phyloP scores from a whole-genome alignment of 2,797 vertebrate genomes.

The Hoplostethus mediterraneus region DNA sequence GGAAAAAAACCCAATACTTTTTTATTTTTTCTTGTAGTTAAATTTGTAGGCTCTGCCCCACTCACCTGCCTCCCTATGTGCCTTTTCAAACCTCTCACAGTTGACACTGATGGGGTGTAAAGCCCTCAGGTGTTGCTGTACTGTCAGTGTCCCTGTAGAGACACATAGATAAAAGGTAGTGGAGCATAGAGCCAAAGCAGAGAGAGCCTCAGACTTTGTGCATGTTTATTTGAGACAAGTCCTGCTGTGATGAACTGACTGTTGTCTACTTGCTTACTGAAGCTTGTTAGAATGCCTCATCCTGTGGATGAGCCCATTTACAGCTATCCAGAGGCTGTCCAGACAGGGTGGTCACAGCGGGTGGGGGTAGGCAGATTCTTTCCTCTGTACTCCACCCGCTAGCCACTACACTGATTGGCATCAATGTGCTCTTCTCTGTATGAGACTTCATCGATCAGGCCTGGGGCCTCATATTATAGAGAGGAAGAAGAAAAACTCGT shows the following conservation, averaged over 20 bases:
- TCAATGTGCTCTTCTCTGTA: conserved; percentile 42
- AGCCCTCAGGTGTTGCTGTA: conserved; percentile 1
- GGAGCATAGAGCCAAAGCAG: conserved; percentile 24
- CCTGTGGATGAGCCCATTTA: conserved; percentile 55
- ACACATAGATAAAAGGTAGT: conserved; percentile 12
- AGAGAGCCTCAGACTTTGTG: conserved; percentile 24
- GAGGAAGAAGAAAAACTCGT: conserved; percentile 14
- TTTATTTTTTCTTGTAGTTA: not conserved
- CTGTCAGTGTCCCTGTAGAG: not conserved
- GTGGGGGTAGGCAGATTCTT: conserved; percentile 54
- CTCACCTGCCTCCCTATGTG: conserved; percentile 2
- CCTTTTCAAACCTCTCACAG: conserved; percentile 26
- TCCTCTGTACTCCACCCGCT: conserved; percentile 55
- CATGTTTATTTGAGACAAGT: conserved; percentile 28
- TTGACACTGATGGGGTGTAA: not conserved
- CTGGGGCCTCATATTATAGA: conserved; percentile 38
- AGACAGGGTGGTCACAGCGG: conserved; percentile 43
- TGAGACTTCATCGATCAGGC: conserved; percentile 49
- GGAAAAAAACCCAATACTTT: not conserved
- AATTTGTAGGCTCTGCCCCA: not conserved
- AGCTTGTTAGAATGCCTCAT: conserved; percentile 66
- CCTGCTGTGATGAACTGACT: conserved; percentile 49
- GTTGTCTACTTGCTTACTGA: conserved; percentile 57
- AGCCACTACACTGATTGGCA: conserved; percentile 55
- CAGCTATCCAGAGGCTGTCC: conserved; percentile 50